phyloP scores from a whole-genome alignment of 2,113 vertebrate genomes.

The Propithecus coquereli region DNA sequence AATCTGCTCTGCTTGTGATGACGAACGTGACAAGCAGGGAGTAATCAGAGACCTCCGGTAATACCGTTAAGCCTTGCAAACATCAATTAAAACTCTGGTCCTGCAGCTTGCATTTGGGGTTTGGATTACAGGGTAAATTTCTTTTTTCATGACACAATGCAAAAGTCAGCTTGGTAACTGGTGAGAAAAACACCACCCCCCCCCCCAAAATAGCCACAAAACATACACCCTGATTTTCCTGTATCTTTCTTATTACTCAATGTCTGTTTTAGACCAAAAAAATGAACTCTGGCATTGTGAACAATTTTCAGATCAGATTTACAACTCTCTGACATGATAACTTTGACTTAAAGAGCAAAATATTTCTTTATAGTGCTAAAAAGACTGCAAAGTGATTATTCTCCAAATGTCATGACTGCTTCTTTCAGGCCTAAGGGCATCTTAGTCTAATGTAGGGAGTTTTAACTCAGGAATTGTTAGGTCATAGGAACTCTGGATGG shows the following conservation, averaged over 20 bases:
- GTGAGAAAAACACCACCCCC: not conserved
- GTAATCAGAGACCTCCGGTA: conserved; percentile 35
- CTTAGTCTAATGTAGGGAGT: not conserved
- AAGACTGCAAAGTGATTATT: not conserved
- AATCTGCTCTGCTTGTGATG: conserved; percentile 50
- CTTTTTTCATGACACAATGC: not conserved
- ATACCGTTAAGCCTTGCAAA: conserved; percentile 39
- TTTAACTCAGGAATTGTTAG: not conserved
- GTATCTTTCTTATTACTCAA: not conserved
- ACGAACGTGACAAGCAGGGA: conserved; percentile 28
- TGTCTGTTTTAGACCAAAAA: not conserved
- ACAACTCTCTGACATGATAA: not conserved
- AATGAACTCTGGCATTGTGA: not conserved
- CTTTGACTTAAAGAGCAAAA: conserved; percentile 38
- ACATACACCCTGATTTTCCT: conserved; percentile 5
- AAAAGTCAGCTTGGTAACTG: conserved; percentile 34
- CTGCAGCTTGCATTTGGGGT: conserved; percentile 30
- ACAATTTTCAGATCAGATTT: conserved; percentile 40
- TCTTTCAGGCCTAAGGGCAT: not conserved
- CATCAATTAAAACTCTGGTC: conserved; percentile 39
- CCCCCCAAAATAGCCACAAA: not conserved
- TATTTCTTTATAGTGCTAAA: not conserved
- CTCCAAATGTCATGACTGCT: not conserved
- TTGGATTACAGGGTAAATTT: conserved; percentile 37
- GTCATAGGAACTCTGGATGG: not conserved